Evolutionary conservation across 1,140 invertebrate species (phyloP).

Genomic region (Calosoma granatense): DNA sequence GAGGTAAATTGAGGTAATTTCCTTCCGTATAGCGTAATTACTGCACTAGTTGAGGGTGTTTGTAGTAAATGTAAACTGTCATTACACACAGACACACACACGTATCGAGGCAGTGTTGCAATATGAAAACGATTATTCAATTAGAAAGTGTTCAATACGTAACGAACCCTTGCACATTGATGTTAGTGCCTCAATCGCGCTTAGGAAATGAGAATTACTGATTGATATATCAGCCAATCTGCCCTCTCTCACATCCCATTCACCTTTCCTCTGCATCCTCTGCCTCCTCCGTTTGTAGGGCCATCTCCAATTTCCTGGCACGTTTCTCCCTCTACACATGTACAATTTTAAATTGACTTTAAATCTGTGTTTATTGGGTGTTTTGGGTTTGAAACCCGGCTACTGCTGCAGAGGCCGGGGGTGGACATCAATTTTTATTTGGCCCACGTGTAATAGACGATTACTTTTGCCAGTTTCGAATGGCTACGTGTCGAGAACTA

Average conservation of each 20-base stretch:
- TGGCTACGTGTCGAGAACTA: neutral
- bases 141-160: too few relatives aligned
- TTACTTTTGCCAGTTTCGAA: neutral
- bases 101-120: too few relatives aligned
- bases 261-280: neutral
- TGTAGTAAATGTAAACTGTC: too few relatives aligned
- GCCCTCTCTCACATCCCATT: constrained; percentile 10
- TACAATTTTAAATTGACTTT: constrained; percentile 9
- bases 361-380: constrained; percentile 9
- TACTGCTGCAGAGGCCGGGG: neutral
- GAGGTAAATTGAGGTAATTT: too few relatives aligned
- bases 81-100: too few relatives aligned
- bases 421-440: constrained; percentile 1
- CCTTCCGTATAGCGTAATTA: too few relatives aligned
- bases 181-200: neutral
- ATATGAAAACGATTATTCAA: neutral
- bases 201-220: constrained; percentile 20
- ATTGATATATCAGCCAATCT: constrained; percentile 18
- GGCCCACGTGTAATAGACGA: neutral
- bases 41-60: too few relatives aligned
- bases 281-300: neutral
- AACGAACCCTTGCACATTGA: neutral
- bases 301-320: neutral
- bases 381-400: neutral
- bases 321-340: neutral